Evolutionary conservation across 1,140 invertebrate species (phyloP).

Genomic region (Whitmania pigra): DNA sequence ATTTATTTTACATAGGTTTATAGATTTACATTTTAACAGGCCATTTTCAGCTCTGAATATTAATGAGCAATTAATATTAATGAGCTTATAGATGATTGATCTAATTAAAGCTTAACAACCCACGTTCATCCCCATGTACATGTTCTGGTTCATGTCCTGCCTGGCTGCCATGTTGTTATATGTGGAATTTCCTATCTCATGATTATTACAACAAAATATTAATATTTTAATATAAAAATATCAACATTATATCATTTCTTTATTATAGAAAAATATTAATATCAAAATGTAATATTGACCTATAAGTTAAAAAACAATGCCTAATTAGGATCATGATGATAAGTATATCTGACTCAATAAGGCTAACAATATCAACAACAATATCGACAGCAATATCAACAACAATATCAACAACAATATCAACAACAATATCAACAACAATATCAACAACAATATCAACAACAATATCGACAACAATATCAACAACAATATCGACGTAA

Average conservation of each 20-base stretch:
- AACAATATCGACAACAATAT: no score
- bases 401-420: not conserved
- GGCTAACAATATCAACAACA: not conserved
- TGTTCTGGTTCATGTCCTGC: constrained; percentile 52
- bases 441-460: not conserved
- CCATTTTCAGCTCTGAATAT: no score
- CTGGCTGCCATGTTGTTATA: constrained; percentile 8
- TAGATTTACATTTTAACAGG: no score
- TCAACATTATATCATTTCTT: no score
- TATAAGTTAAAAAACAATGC: not conserved
- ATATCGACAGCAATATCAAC: not conserved
- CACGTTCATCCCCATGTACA: constrained; percentile 73
- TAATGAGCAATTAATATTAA: not conserved
- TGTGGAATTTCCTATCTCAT: not conserved
- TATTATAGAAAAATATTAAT: no score
- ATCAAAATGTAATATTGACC: not conserved
- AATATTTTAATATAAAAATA: not conserved
- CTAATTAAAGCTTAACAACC: constrained; percentile 6
- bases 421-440: not conserved
- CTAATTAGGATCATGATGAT: no score
- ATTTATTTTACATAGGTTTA: no score
- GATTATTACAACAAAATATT: not conserved
- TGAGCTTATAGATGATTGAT: not conserved
- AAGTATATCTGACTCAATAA: no score
- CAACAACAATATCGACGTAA: not conserved